Conservation (phyloP, 2,888 invertebrate genomes). For the Allacma fusca region DNA sequence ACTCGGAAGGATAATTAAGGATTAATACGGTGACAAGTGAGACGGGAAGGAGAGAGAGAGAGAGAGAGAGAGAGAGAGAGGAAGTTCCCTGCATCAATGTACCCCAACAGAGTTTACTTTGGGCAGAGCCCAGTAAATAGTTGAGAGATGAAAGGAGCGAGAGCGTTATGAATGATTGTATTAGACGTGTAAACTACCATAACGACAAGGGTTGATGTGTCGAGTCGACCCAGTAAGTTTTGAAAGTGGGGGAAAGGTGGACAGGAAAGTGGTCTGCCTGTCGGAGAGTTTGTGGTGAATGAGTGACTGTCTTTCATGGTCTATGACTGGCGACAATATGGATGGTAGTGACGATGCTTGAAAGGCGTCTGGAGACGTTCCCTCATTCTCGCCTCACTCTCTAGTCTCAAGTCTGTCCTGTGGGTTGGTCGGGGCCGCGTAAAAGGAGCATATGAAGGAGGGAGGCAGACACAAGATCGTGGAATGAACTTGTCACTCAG, state of each 20-base stretch:
- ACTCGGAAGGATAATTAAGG: constrained; percentile 1
- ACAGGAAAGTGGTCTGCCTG: constrained; percentile 10
- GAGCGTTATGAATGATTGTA: constrained; percentile 23
- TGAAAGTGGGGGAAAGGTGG: constrained; percentile 22
- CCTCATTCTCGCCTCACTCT: constrained; percentile 17
- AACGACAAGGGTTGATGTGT: constrained; percentile 7
- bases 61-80: background rate
- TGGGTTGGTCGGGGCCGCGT: too few relatives aligned
- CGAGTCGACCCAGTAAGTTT: constrained; percentile 17
- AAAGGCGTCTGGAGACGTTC: constrained; percentile 35
- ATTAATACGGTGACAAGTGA: constrained; percentile 17
- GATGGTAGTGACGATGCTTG: constrained; percentile 39
- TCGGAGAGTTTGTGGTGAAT: constrained; percentile 25
- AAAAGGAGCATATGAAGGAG: too few relatives aligned
- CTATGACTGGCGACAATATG: constrained; percentile 29
- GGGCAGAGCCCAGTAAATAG: background rate
- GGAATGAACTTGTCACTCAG: constrained; percentile 60
- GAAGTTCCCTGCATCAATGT: background rate
- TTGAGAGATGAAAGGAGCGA: background rate
- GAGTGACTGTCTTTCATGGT: constrained; percentile 25
- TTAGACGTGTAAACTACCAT: constrained; percentile 8
- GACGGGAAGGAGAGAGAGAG: background rate
- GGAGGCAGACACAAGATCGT: background rate
- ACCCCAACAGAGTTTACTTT: too few relatives aligned
- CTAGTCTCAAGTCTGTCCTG: constrained; percentile 3